Percentiles rank a stretch among this genome's conserved stretches.
Evolutionary conservation across 2,797 vertebrate species (phyloP).

Genomic region (Paguma larvata): DNA sequence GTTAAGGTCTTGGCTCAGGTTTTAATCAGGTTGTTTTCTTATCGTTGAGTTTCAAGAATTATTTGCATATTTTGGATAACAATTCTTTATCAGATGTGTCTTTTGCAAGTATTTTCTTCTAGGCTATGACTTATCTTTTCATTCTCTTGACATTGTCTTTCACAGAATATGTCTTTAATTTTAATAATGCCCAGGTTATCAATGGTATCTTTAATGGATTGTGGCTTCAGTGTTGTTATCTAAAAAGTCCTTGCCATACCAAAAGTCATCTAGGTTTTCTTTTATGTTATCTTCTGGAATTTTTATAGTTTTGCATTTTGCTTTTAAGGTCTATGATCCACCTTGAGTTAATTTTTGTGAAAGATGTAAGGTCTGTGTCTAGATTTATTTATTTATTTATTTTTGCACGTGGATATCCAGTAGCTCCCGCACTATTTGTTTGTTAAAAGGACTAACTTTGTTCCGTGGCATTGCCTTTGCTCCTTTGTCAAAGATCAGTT

Average conservation of each 20-base stretch:
- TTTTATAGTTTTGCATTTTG: not conserved
- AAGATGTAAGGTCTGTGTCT: not conserved
- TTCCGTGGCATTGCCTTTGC: not conserved
- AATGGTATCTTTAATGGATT: not conserved
- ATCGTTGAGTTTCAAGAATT: not conserved
- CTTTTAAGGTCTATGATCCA: not conserved
- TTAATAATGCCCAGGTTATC: not conserved
- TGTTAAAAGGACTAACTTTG: not conserved
- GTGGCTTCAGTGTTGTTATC: not conserved
- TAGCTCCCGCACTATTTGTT: not conserved
- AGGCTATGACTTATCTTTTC: not conserved
- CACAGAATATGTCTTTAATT: not conserved
- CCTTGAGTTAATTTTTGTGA: not conserved
- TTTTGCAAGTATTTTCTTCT: not conserved
- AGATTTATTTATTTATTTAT: not conserved
- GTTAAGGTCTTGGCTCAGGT: not conserved
- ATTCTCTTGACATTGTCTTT: not conserved
- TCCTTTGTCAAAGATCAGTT: not conserved
- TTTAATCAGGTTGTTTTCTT: not conserved
- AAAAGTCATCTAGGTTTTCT: not conserved
- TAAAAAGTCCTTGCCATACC: not conserved
- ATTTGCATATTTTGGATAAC: not conserved
- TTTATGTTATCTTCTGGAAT: not conserved
- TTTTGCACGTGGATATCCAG: not conserved
- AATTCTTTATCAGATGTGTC: not conserved